These are phyloP conservation scores for Dexiosoma caninum DNA, from an alignment of 2,888 invertebrate genomes.

Conservation along the genomic window DNA sequence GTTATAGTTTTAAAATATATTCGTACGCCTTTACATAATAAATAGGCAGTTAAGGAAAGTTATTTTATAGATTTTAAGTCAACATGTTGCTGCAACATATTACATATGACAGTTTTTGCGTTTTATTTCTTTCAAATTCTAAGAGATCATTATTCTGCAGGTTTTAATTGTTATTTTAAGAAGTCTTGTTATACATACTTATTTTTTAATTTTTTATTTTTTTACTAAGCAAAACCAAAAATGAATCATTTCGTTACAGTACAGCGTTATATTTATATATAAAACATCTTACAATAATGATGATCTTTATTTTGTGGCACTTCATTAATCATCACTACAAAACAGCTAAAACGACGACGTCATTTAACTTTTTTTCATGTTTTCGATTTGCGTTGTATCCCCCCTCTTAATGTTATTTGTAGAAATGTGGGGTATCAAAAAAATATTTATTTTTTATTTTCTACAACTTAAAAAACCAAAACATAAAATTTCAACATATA, in stretches of 20 bases:
- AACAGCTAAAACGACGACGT: constrained; percentile 66
- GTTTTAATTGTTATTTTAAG: neutral
- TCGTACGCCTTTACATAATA: no score
- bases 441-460: no score
- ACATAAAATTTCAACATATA: constrained; percentile 62
- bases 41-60: no score
- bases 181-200: constrained; percentile 4
- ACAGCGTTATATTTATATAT: constrained; percentile 54
- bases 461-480: constrained; percentile 34
- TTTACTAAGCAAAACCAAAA: constrained; percentile 41
- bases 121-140: no score
- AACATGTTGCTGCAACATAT: constrained; percentile 44
- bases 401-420: constrained; percentile 49
- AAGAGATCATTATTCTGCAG: neutral
- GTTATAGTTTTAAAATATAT: no score
- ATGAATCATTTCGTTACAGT: constrained; percentile 51
- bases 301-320: constrained; percentile 72
- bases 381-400: constrained; percentile 12
- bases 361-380: constrained; percentile 54
- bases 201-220: constrained; percentile 2
- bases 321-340: constrained; percentile 78
- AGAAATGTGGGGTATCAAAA: constrained; percentile 39
- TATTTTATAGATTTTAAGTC: no score
- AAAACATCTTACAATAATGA: constrained; percentile 63
- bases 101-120: neutral